Base-by-base conservation (phyloP, 1,140 invertebrate genomes). In the Apis mellifera region DNA sequence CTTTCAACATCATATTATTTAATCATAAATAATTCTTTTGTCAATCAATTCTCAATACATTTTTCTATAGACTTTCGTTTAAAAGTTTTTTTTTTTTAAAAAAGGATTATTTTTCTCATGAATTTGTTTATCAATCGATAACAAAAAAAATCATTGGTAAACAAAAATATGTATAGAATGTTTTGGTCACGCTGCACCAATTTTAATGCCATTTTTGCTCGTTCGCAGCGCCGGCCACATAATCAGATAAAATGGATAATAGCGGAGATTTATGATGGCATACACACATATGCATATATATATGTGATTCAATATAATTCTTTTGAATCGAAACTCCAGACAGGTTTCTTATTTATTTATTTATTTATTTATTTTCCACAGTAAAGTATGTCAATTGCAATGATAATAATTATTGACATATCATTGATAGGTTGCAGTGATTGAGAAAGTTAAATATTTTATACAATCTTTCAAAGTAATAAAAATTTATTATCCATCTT, bases 241-340 rank as follows among this genome's bases (percentile, higher is more conserved):
- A 69, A 69, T 69, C 68, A 48, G 48, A 69, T 48, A 50, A 69
- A 69, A 69, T 69, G 48, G 68, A 69, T 69, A 69, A 69, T 69
- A 50, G 15, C 68, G 48, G 48, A 69, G 42, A 69, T 69, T 50
- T 23, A 69, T 5, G 68, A 50, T 21, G 42, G 32, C 26, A 69
- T 5, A 50, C 8, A 23, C 21, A 17, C n/a, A n/a, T 9, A 9
- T 50, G 17, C 42, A 9, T n/a, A 7, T 23, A 7, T 23, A 2
- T 23, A 13, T 69, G 21, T 48, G 66, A 15, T 48, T 11, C 48
- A 17, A 69, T 23, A 50, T 13, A 17, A 69, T 52, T 69, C 68
- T 69, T 69, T 52, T 50, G 68, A 69, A 69, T 69, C 68, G n/a
- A 23, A 8, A 19, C 52, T 15, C 13, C 21, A 50, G 42, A 62